A percentile compares a stretch with the other conserved stretches of the same genome.
These are phyloP conservation scores for Cheirogaleus medius DNA, from an alignment of 2,113 vertebrate genomes.

Conservation along the genomic window DNA sequence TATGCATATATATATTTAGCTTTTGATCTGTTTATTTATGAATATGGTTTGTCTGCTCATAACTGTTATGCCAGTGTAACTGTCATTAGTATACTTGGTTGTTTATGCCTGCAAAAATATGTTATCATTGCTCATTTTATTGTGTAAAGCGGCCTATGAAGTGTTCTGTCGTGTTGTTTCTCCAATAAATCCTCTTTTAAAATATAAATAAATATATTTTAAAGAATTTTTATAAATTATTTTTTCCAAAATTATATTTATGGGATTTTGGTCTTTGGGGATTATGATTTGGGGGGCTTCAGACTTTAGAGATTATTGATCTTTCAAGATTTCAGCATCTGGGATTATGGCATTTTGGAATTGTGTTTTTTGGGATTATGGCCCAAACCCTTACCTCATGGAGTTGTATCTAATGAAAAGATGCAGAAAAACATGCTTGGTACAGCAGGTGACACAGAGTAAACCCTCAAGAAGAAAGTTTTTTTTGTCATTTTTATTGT, in stretches of 20 bases:
- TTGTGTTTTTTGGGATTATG: background rate
- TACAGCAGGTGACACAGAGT: background rate
- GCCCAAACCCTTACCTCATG: background rate
- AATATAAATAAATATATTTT: background rate
- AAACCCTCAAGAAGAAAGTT: background rate
- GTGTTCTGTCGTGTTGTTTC: background rate
- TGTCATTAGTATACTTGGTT: background rate
- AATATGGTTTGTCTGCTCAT: background rate
- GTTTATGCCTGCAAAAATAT: background rate
- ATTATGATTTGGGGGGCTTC: background rate
- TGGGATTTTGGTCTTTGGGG: background rate
- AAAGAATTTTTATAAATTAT: background rate
- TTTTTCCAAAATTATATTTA: background rate
- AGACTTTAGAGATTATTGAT: background rate
- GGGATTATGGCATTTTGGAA: background rate
- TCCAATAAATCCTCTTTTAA: background rate
- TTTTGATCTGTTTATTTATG: background rate
- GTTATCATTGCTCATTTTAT: background rate
- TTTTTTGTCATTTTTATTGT: background rate
- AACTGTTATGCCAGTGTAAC: background rate
- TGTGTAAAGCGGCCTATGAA: background rate
- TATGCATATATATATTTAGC: background rate
- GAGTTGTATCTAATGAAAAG: background rate
- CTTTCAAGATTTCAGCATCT: background rate
- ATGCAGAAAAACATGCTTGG: background rate